Evolutionary conservation across 2,113 vertebrate genomes (phyloP).

Genomic region (Zosterops lateralis): DNA sequence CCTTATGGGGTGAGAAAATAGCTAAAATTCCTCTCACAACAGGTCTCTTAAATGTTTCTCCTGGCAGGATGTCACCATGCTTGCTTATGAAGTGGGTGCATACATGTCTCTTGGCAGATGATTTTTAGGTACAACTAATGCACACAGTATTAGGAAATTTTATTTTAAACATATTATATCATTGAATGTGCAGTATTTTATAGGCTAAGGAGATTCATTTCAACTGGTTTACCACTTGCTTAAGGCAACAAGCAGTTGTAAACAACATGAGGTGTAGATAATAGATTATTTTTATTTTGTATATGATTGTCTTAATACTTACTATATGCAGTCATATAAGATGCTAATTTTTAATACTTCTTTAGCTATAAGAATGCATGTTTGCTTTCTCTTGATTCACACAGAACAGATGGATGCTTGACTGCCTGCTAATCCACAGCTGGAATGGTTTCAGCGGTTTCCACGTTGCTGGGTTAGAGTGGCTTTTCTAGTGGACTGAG

Average conservation of each 20-base stretch:
- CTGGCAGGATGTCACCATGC: neutral
- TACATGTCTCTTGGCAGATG: neutral
- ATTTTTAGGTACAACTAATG: neutral
- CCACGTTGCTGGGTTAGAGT: constrained; percentile 84
- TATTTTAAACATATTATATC: neutral
- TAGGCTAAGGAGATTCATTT: neutral
- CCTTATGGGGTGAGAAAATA: neutral
- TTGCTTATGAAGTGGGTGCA: neutral
- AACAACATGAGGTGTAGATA: neutral
- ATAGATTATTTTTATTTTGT: constrained; percentile 22
- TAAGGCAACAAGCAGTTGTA: constrained; percentile 15
- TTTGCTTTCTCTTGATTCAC: constrained; percentile 76
- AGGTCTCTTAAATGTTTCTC: neutral
- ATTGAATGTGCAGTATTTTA: neutral
- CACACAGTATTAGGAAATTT: neutral
- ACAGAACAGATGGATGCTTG: constrained; percentile 86
- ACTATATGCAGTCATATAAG: constrained; percentile 36
- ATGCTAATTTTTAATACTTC: constrained; percentile 67
- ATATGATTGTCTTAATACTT: constrained; percentile 36
- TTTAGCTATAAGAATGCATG: constrained; percentile 75
- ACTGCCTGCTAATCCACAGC: constrained; percentile 87
- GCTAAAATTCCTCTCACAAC: neutral
- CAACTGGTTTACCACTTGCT: neutral
- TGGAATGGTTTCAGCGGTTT: constrained; percentile 85
- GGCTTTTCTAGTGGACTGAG: constrained; percentile 87